Evolutionary conservation across 1,140 invertebrate genomes (phyloP).

Genomic region (Papilio machaon): DNA sequence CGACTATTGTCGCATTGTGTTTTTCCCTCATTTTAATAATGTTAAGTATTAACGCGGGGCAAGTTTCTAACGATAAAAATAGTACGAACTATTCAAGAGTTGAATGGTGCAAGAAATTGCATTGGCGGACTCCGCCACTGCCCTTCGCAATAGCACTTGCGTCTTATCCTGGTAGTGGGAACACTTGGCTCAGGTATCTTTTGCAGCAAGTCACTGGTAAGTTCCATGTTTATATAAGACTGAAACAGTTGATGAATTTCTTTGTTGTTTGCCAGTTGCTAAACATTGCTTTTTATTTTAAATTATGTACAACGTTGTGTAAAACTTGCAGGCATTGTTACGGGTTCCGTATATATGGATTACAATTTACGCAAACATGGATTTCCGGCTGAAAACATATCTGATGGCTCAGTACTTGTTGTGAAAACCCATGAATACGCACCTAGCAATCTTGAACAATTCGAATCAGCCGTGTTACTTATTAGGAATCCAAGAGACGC

Average conservation of each 20-base stretch:
- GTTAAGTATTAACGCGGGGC: conserved; percentile 58
- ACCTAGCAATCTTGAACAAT: conserved; percentile 81
- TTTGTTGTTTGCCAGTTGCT: background rate
- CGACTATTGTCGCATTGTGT: background rate
- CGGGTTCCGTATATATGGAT: conserved; percentile 91
- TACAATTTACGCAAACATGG: conserved; percentile 88
- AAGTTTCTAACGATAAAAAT: conserved; percentile 56
- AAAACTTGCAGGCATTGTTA: conserved; percentile 83
- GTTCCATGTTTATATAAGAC: conserved; percentile 12
- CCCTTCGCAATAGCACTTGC: conserved; percentile 83
- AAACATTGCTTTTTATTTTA: no score
- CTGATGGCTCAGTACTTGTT: conserved; percentile 89
- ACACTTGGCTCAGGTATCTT: conserved; percentile 90
- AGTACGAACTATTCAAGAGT: conserved; percentile 60
- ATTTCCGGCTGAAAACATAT: conserved; percentile 89
- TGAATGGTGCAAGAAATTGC: conserved; percentile 68
- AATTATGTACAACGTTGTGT: no score
- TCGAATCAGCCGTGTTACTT: conserved; percentile 86
- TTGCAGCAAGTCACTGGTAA: conserved; percentile 89
- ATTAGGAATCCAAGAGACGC: conserved; percentile 87
- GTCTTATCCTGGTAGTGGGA: conserved; percentile 90
- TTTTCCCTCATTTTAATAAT: conserved; percentile 43
- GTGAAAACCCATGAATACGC: conserved; percentile 92
- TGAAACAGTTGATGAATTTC: background rate
- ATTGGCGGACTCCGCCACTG: conserved; percentile 56